A percentile compares a stretch with the other conserved stretches of the same genome.
These are phyloP conservation scores for Nixonia krombeini DNA, from an alignment of 1,140 invertebrate genomes.

Conservation along the genomic window DNA sequence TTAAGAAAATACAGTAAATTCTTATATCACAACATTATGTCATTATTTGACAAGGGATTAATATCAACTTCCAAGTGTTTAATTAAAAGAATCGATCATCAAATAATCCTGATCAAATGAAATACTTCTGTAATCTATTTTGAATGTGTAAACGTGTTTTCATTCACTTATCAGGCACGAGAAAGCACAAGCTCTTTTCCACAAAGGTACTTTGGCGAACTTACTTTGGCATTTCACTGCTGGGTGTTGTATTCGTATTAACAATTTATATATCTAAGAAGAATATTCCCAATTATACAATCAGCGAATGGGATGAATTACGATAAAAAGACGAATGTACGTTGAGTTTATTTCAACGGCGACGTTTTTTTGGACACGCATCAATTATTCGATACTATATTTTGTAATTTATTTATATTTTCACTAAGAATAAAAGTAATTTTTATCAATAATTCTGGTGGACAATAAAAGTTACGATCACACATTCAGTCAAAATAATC, in stretches of 20 bases:
- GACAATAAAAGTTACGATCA: too few species aligned
- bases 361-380: constrained; percentile 58
- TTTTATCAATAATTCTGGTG: constrained; percentile 56
- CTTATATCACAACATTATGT: too few species aligned
- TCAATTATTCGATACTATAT: constrained; percentile 55
- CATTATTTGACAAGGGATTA: too few species aligned
- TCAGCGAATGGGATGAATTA: constrained; percentile 39
- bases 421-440: constrained; percentile 66
- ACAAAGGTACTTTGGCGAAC: constrained; percentile 43
- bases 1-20: too few species aligned
- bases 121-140: too few species aligned
- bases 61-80: too few species aligned
- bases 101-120: too few species aligned
- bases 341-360: constrained; percentile 52
- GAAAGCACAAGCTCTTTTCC: neutral
- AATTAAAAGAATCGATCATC: too few species aligned
- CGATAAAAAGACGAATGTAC: constrained; percentile 35
- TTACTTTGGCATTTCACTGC: constrained; percentile 21
- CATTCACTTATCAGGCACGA: too few species aligned
- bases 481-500: too few species aligned
- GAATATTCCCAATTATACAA: constrained; percentile 23
- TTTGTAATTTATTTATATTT: constrained; percentile 72
- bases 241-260: constrained; percentile 15
- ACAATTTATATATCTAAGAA: neutral
- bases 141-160: too few species aligned